Conservation (phyloP, 1,140 invertebrate species). For the Scaptomyza hsui region DNA sequence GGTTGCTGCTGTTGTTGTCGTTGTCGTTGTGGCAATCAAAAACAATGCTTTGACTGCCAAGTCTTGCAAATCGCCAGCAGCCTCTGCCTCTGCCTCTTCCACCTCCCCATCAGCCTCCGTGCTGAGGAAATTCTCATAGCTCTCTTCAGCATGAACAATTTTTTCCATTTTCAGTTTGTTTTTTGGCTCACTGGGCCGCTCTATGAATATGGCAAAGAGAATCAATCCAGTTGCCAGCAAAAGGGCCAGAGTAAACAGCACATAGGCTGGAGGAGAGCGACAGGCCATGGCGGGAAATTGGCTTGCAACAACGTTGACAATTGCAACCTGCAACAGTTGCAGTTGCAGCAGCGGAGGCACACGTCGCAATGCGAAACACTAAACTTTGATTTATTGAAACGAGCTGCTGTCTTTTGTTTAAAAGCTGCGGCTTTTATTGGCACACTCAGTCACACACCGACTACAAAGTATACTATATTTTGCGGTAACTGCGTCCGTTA, state of each 20-base stretch:
- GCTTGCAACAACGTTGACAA: conserved; percentile 37
- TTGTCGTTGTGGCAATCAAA: conserved; percentile 55
- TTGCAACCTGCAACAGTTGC: conserved; percentile 43
- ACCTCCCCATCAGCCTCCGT: background rate
- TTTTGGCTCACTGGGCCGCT: conserved; percentile 44
- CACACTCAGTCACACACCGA: conserved; percentile 28
- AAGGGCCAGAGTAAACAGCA: conserved; percentile 33
- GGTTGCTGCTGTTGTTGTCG: conserved; percentile 20
- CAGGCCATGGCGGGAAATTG: conserved; percentile 64
- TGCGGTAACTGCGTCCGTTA: conserved; percentile 31
- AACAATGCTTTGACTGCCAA: conserved; percentile 35
- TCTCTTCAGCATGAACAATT: conserved; percentile 16
- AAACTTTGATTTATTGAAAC: conserved; percentile 71
- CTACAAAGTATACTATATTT: conserved; percentile 11
- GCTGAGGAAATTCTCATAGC: background rate
- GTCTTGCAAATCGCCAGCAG: conserved; percentile 48
- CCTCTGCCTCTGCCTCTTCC: background rate
- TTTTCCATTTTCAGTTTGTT: conserved; percentile 54
- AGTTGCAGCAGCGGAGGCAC: conserved; percentile 29
- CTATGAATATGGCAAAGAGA: conserved; percentile 60
- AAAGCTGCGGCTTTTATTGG: conserved; percentile 25
- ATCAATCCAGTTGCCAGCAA: conserved; percentile 60
- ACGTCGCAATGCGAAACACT: conserved; percentile 44
- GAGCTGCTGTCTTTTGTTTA: conserved; percentile 9
- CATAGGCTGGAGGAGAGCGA: conserved; percentile 39